Conservation (phyloP, 2,113 vertebrate genomes). For the Scopus umbretta region DNA sequence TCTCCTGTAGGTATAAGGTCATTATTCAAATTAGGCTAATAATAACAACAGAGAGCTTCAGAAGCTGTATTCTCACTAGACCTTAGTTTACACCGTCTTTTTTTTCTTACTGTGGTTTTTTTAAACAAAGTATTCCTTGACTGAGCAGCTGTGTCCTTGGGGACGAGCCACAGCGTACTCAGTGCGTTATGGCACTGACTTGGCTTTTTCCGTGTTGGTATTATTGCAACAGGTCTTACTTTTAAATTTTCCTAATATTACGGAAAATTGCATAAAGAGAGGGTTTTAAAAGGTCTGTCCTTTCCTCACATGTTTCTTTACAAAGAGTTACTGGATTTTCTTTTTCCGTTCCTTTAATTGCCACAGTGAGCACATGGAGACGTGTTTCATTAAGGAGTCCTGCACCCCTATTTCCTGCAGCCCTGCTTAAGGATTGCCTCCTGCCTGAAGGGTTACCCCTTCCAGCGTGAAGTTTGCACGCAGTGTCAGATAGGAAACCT, state of each 20-base stretch:
- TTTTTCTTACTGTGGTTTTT: not conserved
- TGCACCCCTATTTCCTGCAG: not conserved
- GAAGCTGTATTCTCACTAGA: not conserved
- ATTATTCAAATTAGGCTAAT: not conserved
- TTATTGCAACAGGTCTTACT: not conserved
- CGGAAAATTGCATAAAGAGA: not conserved
- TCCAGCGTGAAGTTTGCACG: not conserved
- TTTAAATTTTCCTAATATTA: not conserved
- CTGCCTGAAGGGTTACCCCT: not conserved
- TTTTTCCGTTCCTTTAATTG: not conserved
- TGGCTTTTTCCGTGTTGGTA: not conserved
- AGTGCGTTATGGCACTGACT: not conserved
- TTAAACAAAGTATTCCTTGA: not conserved
- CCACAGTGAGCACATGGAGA: rapidly evolving
- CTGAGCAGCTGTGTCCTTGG: not conserved
- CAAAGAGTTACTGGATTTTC: not conserved
- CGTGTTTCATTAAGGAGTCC: not conserved
- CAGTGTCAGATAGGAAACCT: rapidly evolving
- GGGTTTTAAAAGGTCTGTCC: not conserved
- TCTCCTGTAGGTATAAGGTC: not conserved
- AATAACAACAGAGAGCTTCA: not conserved
- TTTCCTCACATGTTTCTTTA: not conserved
- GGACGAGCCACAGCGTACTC: not conserved
- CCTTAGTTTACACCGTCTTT: not conserved
- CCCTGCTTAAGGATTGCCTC: not conserved